phyloP scores from a whole-genome alignment of 2,797 vertebrate genomes.

The Sebastes diploproa region DNA sequence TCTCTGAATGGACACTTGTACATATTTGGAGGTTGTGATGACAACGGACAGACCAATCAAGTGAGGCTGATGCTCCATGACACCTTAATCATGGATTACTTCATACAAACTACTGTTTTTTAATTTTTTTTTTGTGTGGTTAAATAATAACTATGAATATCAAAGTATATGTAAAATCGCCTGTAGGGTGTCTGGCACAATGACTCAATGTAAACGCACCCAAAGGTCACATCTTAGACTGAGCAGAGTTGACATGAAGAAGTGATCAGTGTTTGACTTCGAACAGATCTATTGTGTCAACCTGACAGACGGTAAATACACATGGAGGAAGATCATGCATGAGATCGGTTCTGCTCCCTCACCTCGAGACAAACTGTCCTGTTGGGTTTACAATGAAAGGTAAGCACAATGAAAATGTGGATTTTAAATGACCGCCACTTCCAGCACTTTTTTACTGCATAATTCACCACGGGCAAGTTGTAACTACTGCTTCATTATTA shows the following conservation, averaged over 20 bases:
- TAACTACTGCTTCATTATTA: neutral
- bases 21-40: slow-evolving; percentile 95
- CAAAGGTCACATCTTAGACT: neutral
- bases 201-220: neutral
- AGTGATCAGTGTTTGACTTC: slow-evolving; percentile 59
- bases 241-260: neutral
- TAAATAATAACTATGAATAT: neutral
- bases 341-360: slow-evolving; percentile 87
- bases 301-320: slow-evolving; percentile 86
- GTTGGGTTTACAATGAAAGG: slow-evolving; percentile 90
- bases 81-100: neutral
- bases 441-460: no score
- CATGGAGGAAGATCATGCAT: slow-evolving; percentile 87
- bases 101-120: neutral
- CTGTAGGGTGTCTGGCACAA: neutral
- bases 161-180: neutral
- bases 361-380: slow-evolving; percentile 93
- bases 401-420: slow-evolving; percentile 26
- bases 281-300: slow-evolving; percentile 90
- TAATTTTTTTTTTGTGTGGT: neutral
- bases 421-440: neutral
- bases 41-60: slow-evolving; percentile 93
- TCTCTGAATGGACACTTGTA: slow-evolving; percentile 88
- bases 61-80: slow-evolving; percentile 68
- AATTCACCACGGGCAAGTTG: neutral